Evolutionary conservation across 2,888 invertebrate genomes (phyloP), one percentile per base, ranked within the genome.

Genomic region (Ophion costatus): DNA sequence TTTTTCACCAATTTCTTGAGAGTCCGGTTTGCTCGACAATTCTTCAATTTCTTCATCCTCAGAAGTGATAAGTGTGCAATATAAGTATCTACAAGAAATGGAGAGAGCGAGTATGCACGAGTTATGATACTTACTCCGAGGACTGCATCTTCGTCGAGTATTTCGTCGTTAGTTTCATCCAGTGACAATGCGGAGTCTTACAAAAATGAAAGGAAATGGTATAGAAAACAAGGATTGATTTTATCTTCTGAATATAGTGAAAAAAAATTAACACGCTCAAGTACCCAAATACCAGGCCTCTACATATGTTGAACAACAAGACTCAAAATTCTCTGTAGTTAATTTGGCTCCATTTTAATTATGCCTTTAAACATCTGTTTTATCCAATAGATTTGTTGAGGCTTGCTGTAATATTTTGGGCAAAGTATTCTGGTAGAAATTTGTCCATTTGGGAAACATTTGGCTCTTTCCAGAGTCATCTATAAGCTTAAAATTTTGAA

Each of bases 81-180:
- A 17, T 42, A 33, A 51, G 77, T 63, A 51, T 57, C 11, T 22
- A 51, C 24, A 1, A 61, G 42, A 76, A 22, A 38, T 1, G 63
- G 3, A 61, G 45, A 24, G 3, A 51, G 11, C 10, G 5, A 0
- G 24, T 11, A 29, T n/a, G 7, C 2, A 24, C 6, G n/a, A n/a
- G 17, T 24, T 57, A 64, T 24, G 10, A 5, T 22, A 91, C 92
- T 92, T 93, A 95, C 95, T 84, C 94, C 95, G 82, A 95, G 93
- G 42, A 95, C 94, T 87, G 95, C 95, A 88, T 95, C 95, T 89
- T 95, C 94, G 82, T 94, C 94, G 42, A 94, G 89, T 75, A 94
- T 93, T 89, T 94, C 94, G 84, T 94, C 94, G 17, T 92, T 94
- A n/a, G 95, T 93, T 89, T 95, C 95, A 87, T 95, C 95, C 33